Conservation (phyloP, 2,797 vertebrate genomes). For the Hipposideros larvatus region DNA sequence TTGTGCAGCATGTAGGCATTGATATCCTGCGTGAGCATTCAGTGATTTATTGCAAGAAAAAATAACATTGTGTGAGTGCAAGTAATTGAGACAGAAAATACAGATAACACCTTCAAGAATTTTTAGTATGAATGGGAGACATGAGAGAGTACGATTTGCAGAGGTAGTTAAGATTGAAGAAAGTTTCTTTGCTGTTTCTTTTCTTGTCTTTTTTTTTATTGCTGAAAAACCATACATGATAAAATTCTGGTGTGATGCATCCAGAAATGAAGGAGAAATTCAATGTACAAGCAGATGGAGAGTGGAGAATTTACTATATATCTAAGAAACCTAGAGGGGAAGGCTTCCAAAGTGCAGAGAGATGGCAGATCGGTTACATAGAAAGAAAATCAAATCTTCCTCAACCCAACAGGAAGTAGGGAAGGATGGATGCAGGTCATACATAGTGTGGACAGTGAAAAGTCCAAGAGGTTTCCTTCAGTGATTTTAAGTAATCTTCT, state of each 20-base stretch:
- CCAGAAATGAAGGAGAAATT: neutral
- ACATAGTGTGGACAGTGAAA: neutral
- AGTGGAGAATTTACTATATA: neutral
- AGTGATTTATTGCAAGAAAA: neutral
- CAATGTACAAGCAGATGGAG: neutral
- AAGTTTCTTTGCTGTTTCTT: neutral
- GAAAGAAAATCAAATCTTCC: neutral
- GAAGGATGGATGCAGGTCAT: neutral
- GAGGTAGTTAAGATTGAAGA: neutral
- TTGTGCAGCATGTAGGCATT: neutral
- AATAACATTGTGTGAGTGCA: neutral
- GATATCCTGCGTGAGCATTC: neutral
- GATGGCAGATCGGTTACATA: neutral
- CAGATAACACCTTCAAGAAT: neutral
- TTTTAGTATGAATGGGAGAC: neutral
- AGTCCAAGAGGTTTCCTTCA: neutral
- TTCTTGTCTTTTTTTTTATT: neutral
- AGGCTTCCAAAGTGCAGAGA: neutral
- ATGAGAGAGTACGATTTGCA: neutral
- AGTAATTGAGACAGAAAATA: neutral
- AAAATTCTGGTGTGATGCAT: neutral
- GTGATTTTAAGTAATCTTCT: constrained; percentile 22
- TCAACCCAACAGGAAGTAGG: neutral
- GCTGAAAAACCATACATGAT: neutral
- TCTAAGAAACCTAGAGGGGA: neutral